Evolutionary conservation across 1,140 invertebrate genomes (phyloP).

Genomic region (Drosophila murphyi): DNA sequence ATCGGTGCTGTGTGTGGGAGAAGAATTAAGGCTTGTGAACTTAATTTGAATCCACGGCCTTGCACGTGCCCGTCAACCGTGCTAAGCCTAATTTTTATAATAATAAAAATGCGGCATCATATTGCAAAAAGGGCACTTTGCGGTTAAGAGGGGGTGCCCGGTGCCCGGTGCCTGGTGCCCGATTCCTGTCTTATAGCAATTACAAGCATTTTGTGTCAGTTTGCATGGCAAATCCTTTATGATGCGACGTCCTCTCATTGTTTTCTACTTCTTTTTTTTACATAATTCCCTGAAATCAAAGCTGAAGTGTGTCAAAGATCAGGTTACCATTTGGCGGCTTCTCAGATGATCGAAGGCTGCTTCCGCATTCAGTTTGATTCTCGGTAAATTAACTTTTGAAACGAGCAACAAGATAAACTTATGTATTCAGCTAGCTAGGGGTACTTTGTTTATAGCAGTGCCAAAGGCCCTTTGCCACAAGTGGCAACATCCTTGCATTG

Average conservation of each 20-base stretch:
- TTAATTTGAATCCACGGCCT: slow-evolving; percentile 23
- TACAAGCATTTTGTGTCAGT: slow-evolving; percentile 83
- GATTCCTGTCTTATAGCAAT: slow-evolving; percentile 54
- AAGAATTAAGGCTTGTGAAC: slow-evolving; percentile 5
- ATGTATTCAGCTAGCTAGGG: slow-evolving; percentile 31
- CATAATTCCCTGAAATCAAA: slow-evolving; percentile 80
- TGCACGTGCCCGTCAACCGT: slow-evolving; percentile 65
- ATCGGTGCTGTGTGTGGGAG: slow-evolving; percentile 10
- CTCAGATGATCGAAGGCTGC: slow-evolving; percentile 56
- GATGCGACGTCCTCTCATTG: slow-evolving; percentile 35
- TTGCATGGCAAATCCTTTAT: slow-evolving; percentile 70
- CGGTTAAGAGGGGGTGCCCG: slow-evolving; percentile 43
- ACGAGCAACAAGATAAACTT: slow-evolving; percentile 51
- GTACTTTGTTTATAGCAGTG: slow-evolving; percentile 53
- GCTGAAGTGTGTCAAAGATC: slow-evolving; percentile 79
- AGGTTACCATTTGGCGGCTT: slow-evolving; percentile 64
- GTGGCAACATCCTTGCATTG: slow-evolving; percentile 63
- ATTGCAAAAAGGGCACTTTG: slow-evolving; percentile 60
- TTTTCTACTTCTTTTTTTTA: slow-evolving; percentile 47
- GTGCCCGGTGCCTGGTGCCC: too few relatives aligned
- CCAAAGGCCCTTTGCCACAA: slow-evolving; percentile 35
- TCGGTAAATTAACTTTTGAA: slow-evolving; percentile 82
- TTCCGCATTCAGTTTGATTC: slow-evolving; percentile 79
- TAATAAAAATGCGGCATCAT: slow-evolving; percentile 72
- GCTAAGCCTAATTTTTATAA: slow-evolving; percentile 80